Evolutionary conservation across 1,140 invertebrate species (phyloP).

Genomic region (Leguminivora glycinivorella): DNA sequence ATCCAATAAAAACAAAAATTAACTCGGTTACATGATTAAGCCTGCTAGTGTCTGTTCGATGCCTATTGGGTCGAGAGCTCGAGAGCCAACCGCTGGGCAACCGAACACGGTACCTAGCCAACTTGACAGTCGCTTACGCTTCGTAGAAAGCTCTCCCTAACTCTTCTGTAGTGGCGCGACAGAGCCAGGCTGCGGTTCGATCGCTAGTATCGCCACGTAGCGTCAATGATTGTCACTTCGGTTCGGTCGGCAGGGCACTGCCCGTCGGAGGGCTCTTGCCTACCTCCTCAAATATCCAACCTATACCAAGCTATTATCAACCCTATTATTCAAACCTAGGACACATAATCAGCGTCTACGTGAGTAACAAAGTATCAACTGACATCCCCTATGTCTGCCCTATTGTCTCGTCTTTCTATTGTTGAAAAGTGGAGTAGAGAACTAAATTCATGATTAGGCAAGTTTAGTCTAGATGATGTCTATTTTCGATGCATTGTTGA

Average conservation of each 20-base stretch:
- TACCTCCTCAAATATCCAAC: constrained; percentile 1
- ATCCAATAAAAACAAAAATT: background rate
- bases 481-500: background rate
- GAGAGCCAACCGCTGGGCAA: no score
- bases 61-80: no score
- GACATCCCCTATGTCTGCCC: constrained; percentile 26
- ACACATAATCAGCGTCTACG: constrained; percentile 9
- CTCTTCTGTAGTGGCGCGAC: no score
- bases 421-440: constrained; percentile 22
- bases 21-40: constrained; percentile 17
- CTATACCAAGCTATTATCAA: background rate
- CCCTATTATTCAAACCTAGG: background rate
- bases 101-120: no score
- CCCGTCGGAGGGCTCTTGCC: constrained; percentile 24
- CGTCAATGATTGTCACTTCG: no score
- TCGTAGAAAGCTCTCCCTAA: no score
- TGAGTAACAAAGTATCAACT: constrained; percentile 18
- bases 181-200: no score
- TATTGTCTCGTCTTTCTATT: constrained; percentile 28
- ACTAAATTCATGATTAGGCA: constrained; percentile 28
- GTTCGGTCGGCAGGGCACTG: constrained; percentile 14
- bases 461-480: constrained; percentile 18
- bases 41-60: constrained; percentile 14
- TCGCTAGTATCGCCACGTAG: no score
- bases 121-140: no score